phyloP scores from a whole-genome alignment of 2,888 invertebrate genomes.

The Caenorhabditis wallacei region DNA sequence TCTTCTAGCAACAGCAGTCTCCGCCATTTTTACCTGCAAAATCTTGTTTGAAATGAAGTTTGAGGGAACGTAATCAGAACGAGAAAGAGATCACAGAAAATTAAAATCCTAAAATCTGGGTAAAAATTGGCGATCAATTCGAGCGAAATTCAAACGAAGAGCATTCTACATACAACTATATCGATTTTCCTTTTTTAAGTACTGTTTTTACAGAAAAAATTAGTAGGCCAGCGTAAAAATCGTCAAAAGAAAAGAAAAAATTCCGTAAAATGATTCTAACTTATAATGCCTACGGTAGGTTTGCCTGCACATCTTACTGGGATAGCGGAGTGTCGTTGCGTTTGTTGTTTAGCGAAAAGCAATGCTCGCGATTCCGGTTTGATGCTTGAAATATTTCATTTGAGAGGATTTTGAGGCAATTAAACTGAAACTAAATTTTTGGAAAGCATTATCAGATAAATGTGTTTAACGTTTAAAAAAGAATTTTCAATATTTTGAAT shows the following conservation, averaged over 20 bases:
- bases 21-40: conserved; percentile 74
- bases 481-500: background rate
- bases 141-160: background rate
- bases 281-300: conserved; percentile 33
- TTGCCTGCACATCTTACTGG: conserved; percentile 63
- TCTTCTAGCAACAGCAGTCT: conserved; percentile 62
- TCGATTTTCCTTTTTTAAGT: conserved; percentile 32
- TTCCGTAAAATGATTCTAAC: conserved; percentile 18
- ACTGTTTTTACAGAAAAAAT: conserved; percentile 22
- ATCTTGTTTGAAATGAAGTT: background rate
- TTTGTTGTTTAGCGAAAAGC: conserved; percentile 35
- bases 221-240: conserved; percentile 59
- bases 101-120: conserved; percentile 12
- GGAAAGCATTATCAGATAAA: too few relatives aligned
- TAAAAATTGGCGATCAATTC: background rate
- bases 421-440: background rate
- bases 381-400: too few relatives aligned
- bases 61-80: background rate
- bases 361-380: background rate
- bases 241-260: conserved; percentile 56
- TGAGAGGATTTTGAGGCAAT: background rate
- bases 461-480: too few relatives aligned
- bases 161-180: background rate
- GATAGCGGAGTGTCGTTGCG: conserved; percentile 56
- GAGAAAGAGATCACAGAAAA: background rate